These are phyloP conservation scores for Cephus runcator DNA, from an alignment of 2,888 invertebrate species.

Conservation along the genomic window DNA sequence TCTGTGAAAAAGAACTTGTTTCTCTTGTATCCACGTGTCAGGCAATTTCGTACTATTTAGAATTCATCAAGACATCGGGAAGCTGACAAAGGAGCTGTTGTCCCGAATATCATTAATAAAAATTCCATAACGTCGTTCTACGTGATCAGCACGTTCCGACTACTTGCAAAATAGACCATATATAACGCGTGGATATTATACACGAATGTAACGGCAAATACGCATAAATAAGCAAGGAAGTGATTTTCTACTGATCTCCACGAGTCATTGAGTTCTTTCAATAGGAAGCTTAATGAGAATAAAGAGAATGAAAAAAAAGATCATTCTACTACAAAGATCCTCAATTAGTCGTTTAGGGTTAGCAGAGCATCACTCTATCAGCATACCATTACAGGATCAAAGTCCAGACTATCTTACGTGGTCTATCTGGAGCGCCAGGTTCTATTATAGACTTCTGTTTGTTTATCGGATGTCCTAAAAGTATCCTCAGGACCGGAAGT, in stretches of 20 bases:
- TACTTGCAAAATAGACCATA: not conserved
- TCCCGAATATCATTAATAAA: not conserved
- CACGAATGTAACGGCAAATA: not conserved
- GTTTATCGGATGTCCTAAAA: slow-evolving; percentile 44
- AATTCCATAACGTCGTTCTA: not conserved
- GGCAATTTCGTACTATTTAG: not conserved
- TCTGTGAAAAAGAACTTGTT: not conserved
- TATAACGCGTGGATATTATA: not conserved
- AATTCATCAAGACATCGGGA: not conserved
- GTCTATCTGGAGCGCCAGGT: slow-evolving; percentile 25
- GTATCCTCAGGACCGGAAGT: slow-evolving; percentile 17
- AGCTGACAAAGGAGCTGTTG: not conserved
- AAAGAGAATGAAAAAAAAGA: slow-evolving; percentile 26
- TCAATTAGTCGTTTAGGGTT: slow-evolving; percentile 26
- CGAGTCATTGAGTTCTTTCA: slow-evolving; percentile 30
- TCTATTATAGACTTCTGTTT: slow-evolving; percentile 33
- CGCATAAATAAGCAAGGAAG: not conserved
- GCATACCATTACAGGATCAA: slow-evolving; percentile 49
- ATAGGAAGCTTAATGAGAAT: slow-evolving; percentile 19
- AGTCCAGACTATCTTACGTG: slow-evolving; percentile 20
- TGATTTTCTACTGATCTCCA: slow-evolving; percentile 16
- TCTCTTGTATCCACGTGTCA: not conserved
- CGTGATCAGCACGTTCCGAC: not conserved
- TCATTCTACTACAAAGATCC: slow-evolving; percentile 20
- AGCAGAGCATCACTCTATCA: slow-evolving; percentile 53